These are phyloP conservation scores for Plebejus argus DNA, from an alignment of 2,888 invertebrate species.

Conservation along the genomic window DNA sequence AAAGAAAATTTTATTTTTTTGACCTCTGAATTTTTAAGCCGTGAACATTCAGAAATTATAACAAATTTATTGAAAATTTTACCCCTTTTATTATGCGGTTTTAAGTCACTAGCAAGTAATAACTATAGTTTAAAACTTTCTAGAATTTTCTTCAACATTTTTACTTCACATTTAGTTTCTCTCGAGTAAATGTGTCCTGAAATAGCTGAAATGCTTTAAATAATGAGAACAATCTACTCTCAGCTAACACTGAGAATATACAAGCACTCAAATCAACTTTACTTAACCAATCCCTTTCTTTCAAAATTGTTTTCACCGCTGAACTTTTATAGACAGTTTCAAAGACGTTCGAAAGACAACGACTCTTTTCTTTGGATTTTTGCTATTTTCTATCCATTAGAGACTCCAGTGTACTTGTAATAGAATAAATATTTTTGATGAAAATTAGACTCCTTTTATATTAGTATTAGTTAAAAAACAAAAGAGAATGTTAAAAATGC, in stretches of 20 bases:
- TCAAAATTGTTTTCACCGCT: neutral
- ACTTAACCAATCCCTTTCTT: neutral
- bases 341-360: neutral
- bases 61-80: neutral
- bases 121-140: neutral
- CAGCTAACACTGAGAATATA: conserved; percentile 1
- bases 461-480: neutral
- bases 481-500: too few species aligned
- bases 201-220: conserved; percentile 8
- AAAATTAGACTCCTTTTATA: neutral
- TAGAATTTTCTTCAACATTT: neutral
- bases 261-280: conserved; percentile 9
- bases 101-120: neutral
- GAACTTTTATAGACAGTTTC: neutral
- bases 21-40: too few species aligned
- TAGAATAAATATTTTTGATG: neutral
- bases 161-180: neutral
- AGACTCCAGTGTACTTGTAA: neutral
- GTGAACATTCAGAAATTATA: neutral
- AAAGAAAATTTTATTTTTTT: too few species aligned
- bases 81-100: neutral
- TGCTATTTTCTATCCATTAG: neutral
- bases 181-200: neutral
- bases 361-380: neutral
- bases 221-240: conserved; percentile 9